Evolutionary conservation across 2,888 invertebrate species (phyloP).

Genomic region (Eristalis pertinax): DNA sequence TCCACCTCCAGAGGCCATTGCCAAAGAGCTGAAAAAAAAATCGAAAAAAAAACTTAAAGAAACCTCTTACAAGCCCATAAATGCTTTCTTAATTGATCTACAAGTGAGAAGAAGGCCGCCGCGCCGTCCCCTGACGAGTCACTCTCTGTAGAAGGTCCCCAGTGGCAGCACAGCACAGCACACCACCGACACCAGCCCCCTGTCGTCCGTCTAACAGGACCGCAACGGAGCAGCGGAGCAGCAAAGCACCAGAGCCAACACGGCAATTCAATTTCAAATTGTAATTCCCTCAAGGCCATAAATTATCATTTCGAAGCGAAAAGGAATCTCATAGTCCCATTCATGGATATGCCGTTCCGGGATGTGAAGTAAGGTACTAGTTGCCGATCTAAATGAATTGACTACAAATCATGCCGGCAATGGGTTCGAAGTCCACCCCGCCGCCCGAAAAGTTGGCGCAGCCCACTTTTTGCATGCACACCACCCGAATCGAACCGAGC

Average conservation of each 20-base stretch:
- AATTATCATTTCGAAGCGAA: slow-evolving; percentile 72
- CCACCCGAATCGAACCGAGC: background rate
- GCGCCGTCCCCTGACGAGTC: slow-evolving; percentile 34
- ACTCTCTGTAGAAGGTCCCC: slow-evolving; percentile 40
- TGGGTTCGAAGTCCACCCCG: slow-evolving; percentile 67
- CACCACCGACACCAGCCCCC: slow-evolving; percentile 34
- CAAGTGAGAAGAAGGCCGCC: slow-evolving; percentile 41
- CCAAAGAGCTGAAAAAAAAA: background rate
- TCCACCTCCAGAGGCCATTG: too few relatives aligned
- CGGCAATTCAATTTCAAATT: slow-evolving; percentile 73
- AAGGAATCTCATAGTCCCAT: slow-evolving; percentile 71
- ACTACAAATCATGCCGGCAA: slow-evolving; percentile 72
- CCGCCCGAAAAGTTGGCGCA: slow-evolving; percentile 41
- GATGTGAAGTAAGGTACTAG: slow-evolving; percentile 49
- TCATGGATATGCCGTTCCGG: slow-evolving; percentile 58
- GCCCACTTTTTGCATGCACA: slow-evolving; percentile 55
- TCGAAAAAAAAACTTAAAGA: background rate
- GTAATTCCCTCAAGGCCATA: slow-evolving; percentile 71
- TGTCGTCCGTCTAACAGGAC: background rate
- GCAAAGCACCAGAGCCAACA: slow-evolving; percentile 53
- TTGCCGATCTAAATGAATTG: slow-evolving; percentile 73
- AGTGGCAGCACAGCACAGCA: slow-evolving; percentile 43
- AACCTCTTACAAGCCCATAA: slow-evolving; percentile 25
- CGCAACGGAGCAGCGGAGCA: background rate
- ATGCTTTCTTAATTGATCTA: slow-evolving; percentile 63